Conservation (phyloP, 2,797 vertebrate genomes). For the Salarias fasciatus region DNA sequence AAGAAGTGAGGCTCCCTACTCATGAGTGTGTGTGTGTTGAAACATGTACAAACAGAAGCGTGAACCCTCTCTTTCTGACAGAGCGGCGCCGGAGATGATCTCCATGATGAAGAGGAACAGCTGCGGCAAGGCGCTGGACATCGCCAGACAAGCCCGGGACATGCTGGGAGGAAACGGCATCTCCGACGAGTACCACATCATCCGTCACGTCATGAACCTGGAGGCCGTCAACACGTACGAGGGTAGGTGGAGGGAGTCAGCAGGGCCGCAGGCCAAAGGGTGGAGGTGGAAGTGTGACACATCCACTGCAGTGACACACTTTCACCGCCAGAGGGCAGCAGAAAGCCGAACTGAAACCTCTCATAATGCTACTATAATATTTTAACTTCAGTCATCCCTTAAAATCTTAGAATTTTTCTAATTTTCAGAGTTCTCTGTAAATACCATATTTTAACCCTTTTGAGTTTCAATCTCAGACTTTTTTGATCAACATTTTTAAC, state of each 20-base stretch:
- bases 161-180: constrained; percentile 93
- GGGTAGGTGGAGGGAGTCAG: constrained; percentile 71
- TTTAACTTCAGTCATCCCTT: too few species aligned
- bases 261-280: too few species aligned
- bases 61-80: constrained; percentile 31
- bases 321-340: constrained; percentile 55
- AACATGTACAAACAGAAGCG: too few species aligned
- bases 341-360: neutral
- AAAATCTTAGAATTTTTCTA: too few species aligned
- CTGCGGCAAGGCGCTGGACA: constrained; percentile 88
- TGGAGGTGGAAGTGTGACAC: neutral
- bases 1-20: constrained; percentile 78
- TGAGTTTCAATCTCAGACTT: too few species aligned
- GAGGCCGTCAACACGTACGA: constrained; percentile 94
- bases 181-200: constrained; percentile 90
- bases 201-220: constrained; percentile 91
- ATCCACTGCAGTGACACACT: neutral
- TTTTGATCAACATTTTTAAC: neutral
- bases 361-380: too few species aligned
- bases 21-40: too few species aligned
- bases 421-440: too few species aligned
- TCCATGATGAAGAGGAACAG: constrained; percentile 91
- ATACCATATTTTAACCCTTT: too few species aligned
- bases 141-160: constrained; percentile 90
- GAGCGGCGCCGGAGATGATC: constrained; percentile 86